phyloP scores from a whole-genome alignment of 2,797 vertebrate genomes.

The Synaphobranchus kaupii region DNA sequence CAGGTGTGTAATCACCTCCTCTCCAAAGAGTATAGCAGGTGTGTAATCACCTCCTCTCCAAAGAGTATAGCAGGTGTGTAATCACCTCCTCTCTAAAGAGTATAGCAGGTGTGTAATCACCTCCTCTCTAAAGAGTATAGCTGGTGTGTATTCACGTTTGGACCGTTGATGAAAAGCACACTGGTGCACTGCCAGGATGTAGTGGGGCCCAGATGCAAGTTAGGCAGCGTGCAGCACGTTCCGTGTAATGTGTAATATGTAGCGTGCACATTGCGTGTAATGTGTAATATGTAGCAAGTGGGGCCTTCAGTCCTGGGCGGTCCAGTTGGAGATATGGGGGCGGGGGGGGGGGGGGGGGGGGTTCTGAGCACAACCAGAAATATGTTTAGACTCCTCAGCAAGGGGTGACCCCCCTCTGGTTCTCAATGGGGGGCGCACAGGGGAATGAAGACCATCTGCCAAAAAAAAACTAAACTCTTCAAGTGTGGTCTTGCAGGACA shows the following conservation, averaged over 20 bases:
- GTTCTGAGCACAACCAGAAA: not conserved
- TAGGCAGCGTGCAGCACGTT: not conserved
- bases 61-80: too few relatives aligned
- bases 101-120: too few relatives aligned
- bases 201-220: too few relatives aligned
- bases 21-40: too few relatives aligned
- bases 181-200: too few relatives aligned
- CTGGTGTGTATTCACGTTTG: too few relatives aligned
- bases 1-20: too few relatives aligned
- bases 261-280: not conserved
- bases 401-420: not conserved
- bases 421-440: not conserved
- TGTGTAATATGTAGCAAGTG: not conserved
- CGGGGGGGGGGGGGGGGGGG: not conserved
- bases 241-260: too few relatives aligned
- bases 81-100: too few relatives aligned
- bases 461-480: not conserved
- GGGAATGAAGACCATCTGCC: constrained; percentile 1
- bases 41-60: too few relatives aligned
- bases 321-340: not conserved
- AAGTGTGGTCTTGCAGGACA: not conserved
- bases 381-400: not conserved
- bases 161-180: too few relatives aligned
- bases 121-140: too few relatives aligned
- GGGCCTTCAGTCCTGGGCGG: not conserved